phyloP scores from a whole-genome alignment of 2,113 vertebrate genomes.

The Zootoca vivipara region DNA sequence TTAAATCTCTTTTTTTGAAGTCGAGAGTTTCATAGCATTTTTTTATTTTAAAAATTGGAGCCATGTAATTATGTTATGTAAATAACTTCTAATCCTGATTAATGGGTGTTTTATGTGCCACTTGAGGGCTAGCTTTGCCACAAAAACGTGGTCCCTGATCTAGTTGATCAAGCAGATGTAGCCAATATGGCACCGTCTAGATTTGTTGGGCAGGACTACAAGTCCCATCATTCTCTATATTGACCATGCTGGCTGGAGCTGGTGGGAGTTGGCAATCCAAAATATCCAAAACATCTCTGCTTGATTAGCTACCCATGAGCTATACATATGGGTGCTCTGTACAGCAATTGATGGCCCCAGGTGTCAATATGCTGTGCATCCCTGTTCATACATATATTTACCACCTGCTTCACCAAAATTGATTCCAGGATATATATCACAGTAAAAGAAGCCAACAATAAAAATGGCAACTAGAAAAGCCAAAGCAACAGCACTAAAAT shows the following conservation, averaged over 20 bases:
- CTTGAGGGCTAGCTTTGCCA: neutral
- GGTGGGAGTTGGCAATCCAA: too few species aligned
- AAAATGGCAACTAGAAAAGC: neutral
- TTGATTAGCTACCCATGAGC: too few species aligned
- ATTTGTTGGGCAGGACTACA: too few species aligned
- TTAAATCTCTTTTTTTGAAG: constrained; percentile 5
- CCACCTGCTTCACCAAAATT: neutral
- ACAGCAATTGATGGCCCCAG: too few species aligned
- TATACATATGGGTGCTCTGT: too few species aligned
- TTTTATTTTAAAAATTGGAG: neutral
- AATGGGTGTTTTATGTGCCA: neutral
- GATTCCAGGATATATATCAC: neutral
- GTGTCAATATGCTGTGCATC: too few species aligned
- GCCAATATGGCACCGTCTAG: too few species aligned
- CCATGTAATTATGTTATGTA: constrained; percentile 40
- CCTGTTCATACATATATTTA: too few species aligned
- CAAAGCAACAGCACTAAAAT: neutral
- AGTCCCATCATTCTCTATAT: too few species aligned
- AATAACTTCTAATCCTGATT: constrained; percentile 1
- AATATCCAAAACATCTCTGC: too few species aligned
- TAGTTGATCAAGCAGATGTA: neutral
- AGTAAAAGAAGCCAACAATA: neutral
- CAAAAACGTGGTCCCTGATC: neutral
- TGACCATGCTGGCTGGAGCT: too few species aligned
- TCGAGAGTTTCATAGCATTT: constrained; percentile 13